phyloP scores from a whole-genome alignment of 2,797 vertebrate species.

The Coilia nasus region DNA sequence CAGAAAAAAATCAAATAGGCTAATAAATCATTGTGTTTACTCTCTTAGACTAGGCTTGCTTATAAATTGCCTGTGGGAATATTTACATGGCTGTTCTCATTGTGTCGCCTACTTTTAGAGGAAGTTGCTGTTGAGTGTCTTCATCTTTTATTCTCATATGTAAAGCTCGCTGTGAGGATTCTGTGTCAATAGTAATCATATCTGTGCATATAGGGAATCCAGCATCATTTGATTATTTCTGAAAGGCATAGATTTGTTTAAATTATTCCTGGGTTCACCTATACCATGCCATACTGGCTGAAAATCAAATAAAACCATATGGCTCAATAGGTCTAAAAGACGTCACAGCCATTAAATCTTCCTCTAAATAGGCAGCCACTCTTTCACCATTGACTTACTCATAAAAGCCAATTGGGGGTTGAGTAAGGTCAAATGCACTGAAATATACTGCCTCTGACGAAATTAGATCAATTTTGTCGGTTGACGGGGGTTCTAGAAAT shows the following conservation, averaged over 20 bases:
- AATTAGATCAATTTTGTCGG: not conserved
- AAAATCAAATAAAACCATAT: slow-evolving; percentile 6
- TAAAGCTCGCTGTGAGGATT: not conserved
- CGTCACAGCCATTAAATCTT: not conserved
- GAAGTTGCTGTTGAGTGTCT: not conserved
- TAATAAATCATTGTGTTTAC: slow-evolving; percentile 15
- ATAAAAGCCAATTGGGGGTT: slow-evolving; percentile 3
- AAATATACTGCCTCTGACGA: not conserved
- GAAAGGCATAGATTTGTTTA: not conserved
- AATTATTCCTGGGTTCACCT: not conserved
- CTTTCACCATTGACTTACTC: not conserved
- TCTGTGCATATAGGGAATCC: not conserved
- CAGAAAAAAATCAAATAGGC: not conserved
- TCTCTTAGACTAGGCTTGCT: not conserved
- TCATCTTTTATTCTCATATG: not conserved
- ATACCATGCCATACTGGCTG: not conserved
- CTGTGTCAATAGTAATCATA: not conserved
- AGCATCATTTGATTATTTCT: not conserved
- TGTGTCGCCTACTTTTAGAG: slow-evolving; percentile 14
- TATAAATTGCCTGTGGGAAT: not conserved
- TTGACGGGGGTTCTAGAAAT: not conserved
- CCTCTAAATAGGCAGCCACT: not conserved
- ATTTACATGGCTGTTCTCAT: slow-evolving; percentile 10
- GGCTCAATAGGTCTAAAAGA: not conserved
- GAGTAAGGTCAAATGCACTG: slow-evolving; percentile 3